These are phyloP conservation scores for Prunella strophiata DNA, from an alignment of 2,797 vertebrate species.

Conservation along the genomic window DNA sequence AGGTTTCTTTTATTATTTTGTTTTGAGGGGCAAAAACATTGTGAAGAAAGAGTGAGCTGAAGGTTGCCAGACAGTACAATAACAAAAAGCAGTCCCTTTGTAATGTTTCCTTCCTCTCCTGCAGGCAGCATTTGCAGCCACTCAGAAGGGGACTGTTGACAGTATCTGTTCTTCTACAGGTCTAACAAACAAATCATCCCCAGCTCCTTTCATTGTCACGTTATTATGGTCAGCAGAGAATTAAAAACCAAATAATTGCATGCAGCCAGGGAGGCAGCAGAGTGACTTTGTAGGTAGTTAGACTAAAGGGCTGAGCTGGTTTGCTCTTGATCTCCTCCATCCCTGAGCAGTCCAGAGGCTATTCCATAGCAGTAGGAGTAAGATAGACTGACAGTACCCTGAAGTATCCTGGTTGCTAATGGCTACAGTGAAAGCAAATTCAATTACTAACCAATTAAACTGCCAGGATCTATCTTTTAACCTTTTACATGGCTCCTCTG, in stretches of 20 bases:
- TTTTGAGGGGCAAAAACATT: neutral
- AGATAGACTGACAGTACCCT: neutral
- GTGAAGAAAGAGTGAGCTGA: neutral
- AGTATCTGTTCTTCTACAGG: neutral
- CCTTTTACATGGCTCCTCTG: neutral
- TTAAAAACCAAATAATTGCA: neutral
- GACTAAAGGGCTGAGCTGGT: neutral
- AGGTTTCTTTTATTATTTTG: neutral
- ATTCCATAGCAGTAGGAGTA: neutral
- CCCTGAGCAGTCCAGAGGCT: neutral
- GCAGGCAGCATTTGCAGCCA: neutral
- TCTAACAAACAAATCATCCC: neutral
- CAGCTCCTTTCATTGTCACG: fast-evolving
- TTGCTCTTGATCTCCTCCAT: neutral
- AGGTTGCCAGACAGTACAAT: neutral
- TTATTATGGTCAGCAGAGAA: neutral
- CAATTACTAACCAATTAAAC: neutral
- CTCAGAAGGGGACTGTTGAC: neutral
- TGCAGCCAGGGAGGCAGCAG: neutral
- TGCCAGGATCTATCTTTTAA: neutral
- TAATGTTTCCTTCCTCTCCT: neutral
- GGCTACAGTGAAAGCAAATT: neutral
- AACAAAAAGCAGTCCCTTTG: neutral
- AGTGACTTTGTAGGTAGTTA: neutral
- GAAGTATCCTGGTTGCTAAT: neutral